phyloP scores from a whole-genome alignment of 2,888 invertebrate species.

The Dimorphilus gyrociliatus region DNA sequence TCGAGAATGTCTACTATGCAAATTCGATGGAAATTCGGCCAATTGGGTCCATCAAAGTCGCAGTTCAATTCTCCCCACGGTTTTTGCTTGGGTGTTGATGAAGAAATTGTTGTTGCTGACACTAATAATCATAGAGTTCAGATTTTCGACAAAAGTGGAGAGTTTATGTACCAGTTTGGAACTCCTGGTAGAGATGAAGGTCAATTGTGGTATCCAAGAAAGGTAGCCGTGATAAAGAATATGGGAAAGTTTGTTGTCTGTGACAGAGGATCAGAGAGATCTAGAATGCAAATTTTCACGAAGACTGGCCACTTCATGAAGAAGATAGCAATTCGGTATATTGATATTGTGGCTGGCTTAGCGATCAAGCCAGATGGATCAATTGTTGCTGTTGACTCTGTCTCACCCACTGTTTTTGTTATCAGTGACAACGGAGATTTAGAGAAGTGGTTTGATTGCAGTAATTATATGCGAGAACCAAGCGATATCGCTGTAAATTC shows the following conservation, averaged over 20 bases:
- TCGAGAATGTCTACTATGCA: too few species aligned
- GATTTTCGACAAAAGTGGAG: slow-evolving; percentile 84
- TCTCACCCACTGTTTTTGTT: slow-evolving; percentile 86
- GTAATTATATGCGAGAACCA: slow-evolving; percentile 91
- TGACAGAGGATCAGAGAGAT: slow-evolving; percentile 86
- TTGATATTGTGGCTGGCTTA: slow-evolving; percentile 62
- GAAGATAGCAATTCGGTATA: slow-evolving; percentile 59
- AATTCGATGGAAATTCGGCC: slow-evolving; percentile 73
- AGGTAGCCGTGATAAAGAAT: slow-evolving; percentile 52
- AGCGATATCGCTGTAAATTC: slow-evolving; percentile 90
- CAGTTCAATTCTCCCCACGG: slow-evolving; percentile 95
- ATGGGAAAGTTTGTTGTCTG: slow-evolving; percentile 58
- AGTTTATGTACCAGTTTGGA: slow-evolving; percentile 82
- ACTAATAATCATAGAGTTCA: slow-evolving; percentile 88
- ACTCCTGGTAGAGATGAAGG: slow-evolving; percentile 79
- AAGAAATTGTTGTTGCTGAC: slow-evolving; percentile 84
- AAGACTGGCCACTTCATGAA: slow-evolving; percentile 86
- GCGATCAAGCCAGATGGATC: slow-evolving; percentile 77
- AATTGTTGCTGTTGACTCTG: slow-evolving; percentile 90
- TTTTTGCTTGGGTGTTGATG: slow-evolving; percentile 81
- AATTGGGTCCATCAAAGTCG: slow-evolving; percentile 73
- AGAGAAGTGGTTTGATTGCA: slow-evolving; percentile 90
- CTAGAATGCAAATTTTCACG: slow-evolving; percentile 91
- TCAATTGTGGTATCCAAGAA: slow-evolving; percentile 88
- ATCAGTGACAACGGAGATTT: slow-evolving; percentile 80